phyloP scores from a whole-genome alignment of 2,888 invertebrate genomes.

The Acronicta alni region DNA sequence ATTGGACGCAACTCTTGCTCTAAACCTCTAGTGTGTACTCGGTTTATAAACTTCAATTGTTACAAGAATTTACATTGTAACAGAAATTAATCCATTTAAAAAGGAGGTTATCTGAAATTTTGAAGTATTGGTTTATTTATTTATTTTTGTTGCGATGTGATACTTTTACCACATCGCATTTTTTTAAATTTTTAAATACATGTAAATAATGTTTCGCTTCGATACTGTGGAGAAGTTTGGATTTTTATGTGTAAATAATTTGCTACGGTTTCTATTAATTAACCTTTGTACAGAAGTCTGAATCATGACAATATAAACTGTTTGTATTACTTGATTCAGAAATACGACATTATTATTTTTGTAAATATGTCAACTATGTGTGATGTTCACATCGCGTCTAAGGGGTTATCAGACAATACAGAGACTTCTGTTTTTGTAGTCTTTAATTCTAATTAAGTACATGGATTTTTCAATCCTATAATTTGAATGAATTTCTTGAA shows the following conservation, averaged over 20 bases:
- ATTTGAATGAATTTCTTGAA: too few relatives aligned
- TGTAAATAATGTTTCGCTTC: constrained; percentile 38
- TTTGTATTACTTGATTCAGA: constrained; percentile 19
- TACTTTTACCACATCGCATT: constrained; percentile 9
- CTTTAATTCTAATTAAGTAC: too few relatives aligned
- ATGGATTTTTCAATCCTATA: too few relatives aligned
- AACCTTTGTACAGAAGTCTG: constrained; percentile 25
- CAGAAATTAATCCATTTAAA: constrained; percentile 16
- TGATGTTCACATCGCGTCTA: constrained; percentile 33
- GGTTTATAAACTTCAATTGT: constrained; percentile 20
- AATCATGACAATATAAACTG: constrained; percentile 13
- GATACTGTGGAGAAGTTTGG: constrained; percentile 23
- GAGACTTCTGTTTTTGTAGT: too few relatives aligned
- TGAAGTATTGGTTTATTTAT: not conserved
- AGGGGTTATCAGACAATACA: not conserved
- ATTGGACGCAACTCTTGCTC: too few relatives aligned
- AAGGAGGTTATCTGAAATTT: not conserved
- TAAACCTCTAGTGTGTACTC: constrained; percentile 5
- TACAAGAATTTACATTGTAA: constrained; percentile 13
- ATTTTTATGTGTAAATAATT: constrained; percentile 52
- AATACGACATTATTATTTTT: constrained; percentile 17
- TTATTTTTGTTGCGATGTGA: constrained; percentile 18
- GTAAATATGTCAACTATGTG: constrained; percentile 49
- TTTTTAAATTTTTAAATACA: constrained; percentile 8
- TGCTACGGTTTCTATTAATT: constrained; percentile 33